These are phyloP conservation scores for Schizothorax lantsangensis DNA, from an alignment of 2,797 vertebrate genomes.

Conservation along the genomic window DNA sequence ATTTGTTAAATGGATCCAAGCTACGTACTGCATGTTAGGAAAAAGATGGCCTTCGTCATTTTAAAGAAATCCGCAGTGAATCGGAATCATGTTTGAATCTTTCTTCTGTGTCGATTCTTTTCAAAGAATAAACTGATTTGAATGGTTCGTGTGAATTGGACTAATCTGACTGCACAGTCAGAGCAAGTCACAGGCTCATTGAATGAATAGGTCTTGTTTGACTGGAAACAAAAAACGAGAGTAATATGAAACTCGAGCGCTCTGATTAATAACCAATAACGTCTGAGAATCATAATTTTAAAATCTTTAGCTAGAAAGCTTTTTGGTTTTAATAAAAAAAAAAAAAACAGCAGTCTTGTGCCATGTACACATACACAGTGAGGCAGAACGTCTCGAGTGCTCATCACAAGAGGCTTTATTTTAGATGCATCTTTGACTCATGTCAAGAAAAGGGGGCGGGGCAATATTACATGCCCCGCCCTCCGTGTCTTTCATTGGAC, in stretches of 20 bases:
- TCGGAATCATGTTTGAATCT: neutral
- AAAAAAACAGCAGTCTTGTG: neutral
- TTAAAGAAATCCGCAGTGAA: neutral
- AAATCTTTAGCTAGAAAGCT: neutral
- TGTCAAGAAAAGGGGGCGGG: constrained; percentile 46
- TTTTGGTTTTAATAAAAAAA: neutral
- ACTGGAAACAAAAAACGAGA: neutral
- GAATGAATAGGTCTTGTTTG: neutral
- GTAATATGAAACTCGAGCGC: no score
- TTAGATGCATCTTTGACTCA: constrained; percentile 58
- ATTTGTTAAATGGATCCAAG: neutral
- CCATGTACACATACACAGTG: constrained; percentile 1
- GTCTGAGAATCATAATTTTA: neutral
- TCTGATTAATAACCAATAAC: neutral
- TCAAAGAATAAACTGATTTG: neutral
- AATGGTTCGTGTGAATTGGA: neutral
- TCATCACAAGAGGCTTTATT: constrained; percentile 72
- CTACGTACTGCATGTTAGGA: neutral
- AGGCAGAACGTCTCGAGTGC: constrained; percentile 30
- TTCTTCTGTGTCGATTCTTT: neutral
- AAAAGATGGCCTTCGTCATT: neutral
- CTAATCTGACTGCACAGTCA: neutral
- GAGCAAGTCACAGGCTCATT: neutral
- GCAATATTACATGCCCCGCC: constrained; percentile 32
- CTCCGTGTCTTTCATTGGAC: constrained; percentile 62